Evolutionary conservation across 2,797 vertebrate species (phyloP).

Genomic region (Thalassophryne amazonica): DNA sequence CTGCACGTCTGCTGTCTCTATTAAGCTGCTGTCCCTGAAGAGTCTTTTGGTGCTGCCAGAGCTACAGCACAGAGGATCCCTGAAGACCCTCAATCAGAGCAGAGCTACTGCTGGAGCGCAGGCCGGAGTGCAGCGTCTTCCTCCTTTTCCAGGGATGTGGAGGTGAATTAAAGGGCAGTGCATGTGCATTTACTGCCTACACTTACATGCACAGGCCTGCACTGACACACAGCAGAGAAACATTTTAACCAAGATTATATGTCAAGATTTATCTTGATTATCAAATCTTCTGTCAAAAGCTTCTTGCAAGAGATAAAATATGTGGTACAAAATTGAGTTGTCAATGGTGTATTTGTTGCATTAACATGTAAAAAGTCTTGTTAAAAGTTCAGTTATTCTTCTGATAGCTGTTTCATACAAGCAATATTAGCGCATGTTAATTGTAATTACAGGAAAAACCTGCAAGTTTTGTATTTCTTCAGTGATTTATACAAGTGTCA

Average conservation of each 20-base stretch:
- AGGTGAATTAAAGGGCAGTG: conserved; percentile 8
- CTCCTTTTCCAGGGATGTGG: conserved; percentile 26
- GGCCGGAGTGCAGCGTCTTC: conserved; percentile 50
- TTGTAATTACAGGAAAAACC: too few species aligned
- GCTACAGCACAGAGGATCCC: conserved; percentile 58
- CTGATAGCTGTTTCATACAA: too few species aligned
- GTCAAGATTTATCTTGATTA: conserved; percentile 15
- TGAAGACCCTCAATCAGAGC: conserved; percentile 61
- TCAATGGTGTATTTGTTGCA: too few species aligned
- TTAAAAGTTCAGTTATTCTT: too few species aligned
- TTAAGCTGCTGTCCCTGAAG: conserved; percentile 45
- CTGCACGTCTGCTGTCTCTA: conserved; percentile 62
- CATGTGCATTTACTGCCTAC: neutral
- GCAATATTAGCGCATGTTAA: too few species aligned
- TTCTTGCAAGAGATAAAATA: neutral
- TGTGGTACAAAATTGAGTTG: neutral
- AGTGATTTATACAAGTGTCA: neutral
- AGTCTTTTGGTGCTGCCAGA: conserved; percentile 44
- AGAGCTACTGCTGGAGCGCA: conserved; percentile 21
- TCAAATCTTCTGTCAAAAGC: neutral
- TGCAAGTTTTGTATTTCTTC: too few species aligned
- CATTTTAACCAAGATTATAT: conserved; percentile 26
- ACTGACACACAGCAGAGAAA: neutral
- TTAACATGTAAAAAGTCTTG: too few species aligned
- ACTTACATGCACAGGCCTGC: neutral